A percentile compares a stretch with the other conserved stretches of the same genome.
phyloP scores from a whole-genome alignment of 2,797 vertebrate species.

The Phrynocephalus vlangalii region DNA sequence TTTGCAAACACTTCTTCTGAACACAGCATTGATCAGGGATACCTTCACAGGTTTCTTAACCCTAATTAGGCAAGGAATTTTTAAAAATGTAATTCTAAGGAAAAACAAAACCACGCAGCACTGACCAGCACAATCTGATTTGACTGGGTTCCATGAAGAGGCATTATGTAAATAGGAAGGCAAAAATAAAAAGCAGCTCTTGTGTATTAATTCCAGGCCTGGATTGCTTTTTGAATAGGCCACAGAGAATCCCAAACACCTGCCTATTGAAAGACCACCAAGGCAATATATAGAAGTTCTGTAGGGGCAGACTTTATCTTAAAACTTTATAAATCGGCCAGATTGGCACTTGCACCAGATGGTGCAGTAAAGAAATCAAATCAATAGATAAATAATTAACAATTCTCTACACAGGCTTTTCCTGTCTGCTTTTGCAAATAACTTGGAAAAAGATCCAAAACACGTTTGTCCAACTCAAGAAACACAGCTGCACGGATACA shows the following conservation, averaged over 20 bases:
- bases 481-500: background rate
- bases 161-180: slow-evolving; percentile 78
- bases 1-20: background rate
- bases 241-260: slow-evolving; percentile 85
- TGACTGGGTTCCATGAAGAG: slow-evolving; percentile 72
- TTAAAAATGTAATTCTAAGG: slow-evolving; percentile 56
- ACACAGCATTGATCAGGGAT: background rate
- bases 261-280: slow-evolving; percentile 84
- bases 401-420: background rate
- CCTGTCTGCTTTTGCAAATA: background rate
- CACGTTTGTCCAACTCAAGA: background rate
- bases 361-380: too few species aligned
- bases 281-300: slow-evolving; percentile 71
- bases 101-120: slow-evolving; percentile 57
- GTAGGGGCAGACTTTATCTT: slow-evolving; percentile 58
- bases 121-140: slow-evolving; percentile 66
- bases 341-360: too few species aligned
- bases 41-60: slow-evolving; percentile 4
- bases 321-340: too few species aligned
- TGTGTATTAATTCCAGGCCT: slow-evolving; percentile 73
- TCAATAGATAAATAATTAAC: too few species aligned
- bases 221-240: slow-evolving; percentile 79
- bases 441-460: background rate
- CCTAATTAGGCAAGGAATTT: background rate
- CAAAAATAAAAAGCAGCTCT: slow-evolving; percentile 76